Conservation (phyloP, 2,888 invertebrate genomes). For the Phaedon cochleariae region DNA sequence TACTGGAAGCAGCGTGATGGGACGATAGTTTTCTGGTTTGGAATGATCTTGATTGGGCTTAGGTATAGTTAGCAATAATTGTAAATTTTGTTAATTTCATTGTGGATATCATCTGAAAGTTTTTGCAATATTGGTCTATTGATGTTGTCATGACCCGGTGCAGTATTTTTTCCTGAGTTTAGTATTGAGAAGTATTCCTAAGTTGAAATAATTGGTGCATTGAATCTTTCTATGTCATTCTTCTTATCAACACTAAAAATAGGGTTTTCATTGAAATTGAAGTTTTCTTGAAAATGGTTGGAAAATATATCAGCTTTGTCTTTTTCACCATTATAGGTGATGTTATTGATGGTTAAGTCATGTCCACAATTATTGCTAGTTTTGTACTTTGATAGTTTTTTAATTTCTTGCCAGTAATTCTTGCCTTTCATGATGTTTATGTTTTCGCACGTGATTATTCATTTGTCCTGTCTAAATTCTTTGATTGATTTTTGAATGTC, state of each 20-base stretch:
- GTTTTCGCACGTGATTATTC: slow-evolving; percentile 6
- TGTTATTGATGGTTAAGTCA: too few relatives aligned
- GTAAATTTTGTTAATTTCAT: neutral
- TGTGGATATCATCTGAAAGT: too few relatives aligned
- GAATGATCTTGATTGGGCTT: slow-evolving; percentile 6
- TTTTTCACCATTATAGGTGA: too few relatives aligned
- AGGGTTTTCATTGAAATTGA: neutral
- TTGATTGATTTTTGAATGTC: neutral
- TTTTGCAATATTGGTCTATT: too few relatives aligned
- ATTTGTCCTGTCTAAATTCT: neutral
- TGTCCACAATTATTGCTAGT: too few relatives aligned
- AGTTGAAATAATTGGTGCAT: neutral
- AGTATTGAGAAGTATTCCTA: neutral
- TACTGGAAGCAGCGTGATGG: slow-evolving; percentile 19
- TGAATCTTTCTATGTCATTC: too few relatives aligned
- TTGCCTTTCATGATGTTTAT: slow-evolving; percentile 13
- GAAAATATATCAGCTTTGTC: neutral
- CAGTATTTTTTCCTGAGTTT: slow-evolving; percentile 6
- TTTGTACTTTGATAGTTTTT: neutral
- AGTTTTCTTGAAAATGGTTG: neutral
- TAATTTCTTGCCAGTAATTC: neutral
- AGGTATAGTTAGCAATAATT: slow-evolving; percentile 15
- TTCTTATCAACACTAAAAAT: neutral
- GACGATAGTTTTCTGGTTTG: slow-evolving; percentile 9
- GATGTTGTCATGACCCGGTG: slow-evolving; percentile 9